These are phyloP conservation scores for Saccopteryx bilineata DNA, from an alignment of 2,113 vertebrate species.

Conservation along the genomic window DNA sequence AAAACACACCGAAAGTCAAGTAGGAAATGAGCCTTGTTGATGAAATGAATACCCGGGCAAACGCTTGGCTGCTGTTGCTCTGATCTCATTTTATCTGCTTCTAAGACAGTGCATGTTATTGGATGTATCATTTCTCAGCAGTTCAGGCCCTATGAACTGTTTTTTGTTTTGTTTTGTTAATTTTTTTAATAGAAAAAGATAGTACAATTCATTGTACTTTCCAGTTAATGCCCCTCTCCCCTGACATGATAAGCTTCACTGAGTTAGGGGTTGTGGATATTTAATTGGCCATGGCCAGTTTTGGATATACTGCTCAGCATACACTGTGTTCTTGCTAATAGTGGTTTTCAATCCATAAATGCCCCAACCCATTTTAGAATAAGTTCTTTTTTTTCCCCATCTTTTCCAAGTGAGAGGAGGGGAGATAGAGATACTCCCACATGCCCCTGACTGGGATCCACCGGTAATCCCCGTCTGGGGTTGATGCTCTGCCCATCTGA, in stretches of 20 bases:
- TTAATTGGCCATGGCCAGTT: background rate
- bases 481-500: too few relatives aligned
- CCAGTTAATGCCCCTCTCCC: background rate
- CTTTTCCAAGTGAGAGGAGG: too few relatives aligned
- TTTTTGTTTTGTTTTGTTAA: background rate
- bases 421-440: too few relatives aligned
- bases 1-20: background rate
- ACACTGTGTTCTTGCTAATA: background rate
- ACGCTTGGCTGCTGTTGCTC: background rate
- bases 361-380: background rate
- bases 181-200: background rate
- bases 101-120: background rate
- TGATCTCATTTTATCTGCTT: background rate
- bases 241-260: background rate
- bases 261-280: background rate
- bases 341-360: background rate
- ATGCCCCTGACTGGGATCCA: too few relatives aligned
- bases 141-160: background rate
- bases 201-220: background rate
- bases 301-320: background rate
- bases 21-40: background rate
- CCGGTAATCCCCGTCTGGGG: too few relatives aligned
- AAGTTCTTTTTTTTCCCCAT: too few relatives aligned
- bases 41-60: background rate
- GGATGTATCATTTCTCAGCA: background rate